These are phyloP conservation scores for Corythaeola cristata DNA, from an alignment of 2,113 vertebrate genomes.

Conservation along the genomic window DNA sequence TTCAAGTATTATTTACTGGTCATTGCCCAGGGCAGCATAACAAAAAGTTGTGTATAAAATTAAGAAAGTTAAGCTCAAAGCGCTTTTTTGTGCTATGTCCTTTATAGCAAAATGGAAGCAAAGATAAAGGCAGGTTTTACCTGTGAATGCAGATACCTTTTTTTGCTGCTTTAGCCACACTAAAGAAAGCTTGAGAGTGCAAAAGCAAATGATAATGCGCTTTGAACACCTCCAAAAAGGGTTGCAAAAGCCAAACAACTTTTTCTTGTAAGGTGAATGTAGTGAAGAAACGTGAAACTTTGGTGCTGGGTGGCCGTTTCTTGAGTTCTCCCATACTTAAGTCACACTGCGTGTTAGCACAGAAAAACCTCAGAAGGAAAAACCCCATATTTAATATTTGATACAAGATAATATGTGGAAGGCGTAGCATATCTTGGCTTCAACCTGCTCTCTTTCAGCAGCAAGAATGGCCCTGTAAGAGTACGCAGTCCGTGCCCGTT, in stretches of 20 bases:
- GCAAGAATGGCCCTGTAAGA: not conserved
- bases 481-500: not conserved
- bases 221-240: not conserved
- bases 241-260: not conserved
- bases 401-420: not conserved
- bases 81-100: not conserved
- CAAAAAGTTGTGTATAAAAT: not conserved
- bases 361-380: not conserved
- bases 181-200: not conserved
- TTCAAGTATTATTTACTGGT: not conserved
- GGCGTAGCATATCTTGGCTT: not conserved
- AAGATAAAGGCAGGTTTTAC: not conserved
- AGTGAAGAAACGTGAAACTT: not conserved
- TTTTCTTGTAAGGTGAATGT: not conserved
- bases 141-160: not conserved
- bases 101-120: not conserved
- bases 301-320: not conserved
- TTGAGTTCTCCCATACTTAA: not conserved
- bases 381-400: not conserved
- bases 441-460: not conserved
- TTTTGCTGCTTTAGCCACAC: not conserved
- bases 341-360: not conserved
- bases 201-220: not conserved
- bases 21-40: not conserved
- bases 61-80: not conserved